phyloP scores from a whole-genome alignment of 2,888 invertebrate species.

The Amblyjoppa fuscipennis region DNA sequence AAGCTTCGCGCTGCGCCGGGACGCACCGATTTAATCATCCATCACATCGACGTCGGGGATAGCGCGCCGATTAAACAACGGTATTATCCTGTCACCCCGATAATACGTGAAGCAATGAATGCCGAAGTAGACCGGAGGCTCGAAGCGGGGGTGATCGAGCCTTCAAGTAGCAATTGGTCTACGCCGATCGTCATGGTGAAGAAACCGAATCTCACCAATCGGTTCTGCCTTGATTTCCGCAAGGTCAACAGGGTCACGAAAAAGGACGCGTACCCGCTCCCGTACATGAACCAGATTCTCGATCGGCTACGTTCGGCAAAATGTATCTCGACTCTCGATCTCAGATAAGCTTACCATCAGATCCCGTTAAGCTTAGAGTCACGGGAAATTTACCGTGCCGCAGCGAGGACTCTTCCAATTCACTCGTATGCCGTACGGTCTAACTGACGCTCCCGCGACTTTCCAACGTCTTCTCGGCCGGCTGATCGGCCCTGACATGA shows the following conservation, averaged over 20 bases:
- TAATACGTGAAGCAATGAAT: not conserved
- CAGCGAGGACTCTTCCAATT: conserved; percentile 74
- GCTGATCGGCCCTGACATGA: conserved; percentile 69
- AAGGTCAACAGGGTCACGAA: conserved; percentile 58
- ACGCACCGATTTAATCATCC: not conserved
- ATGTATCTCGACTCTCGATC: conserved; percentile 63
- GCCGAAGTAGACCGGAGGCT: conserved; percentile 10
- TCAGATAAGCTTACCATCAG: conserved; percentile 63
- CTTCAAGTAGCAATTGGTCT: not conserved
- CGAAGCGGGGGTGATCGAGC: not conserved
- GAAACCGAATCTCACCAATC: conserved; percentile 57
- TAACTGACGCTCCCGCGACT: conserved; percentile 73
- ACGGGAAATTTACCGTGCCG: conserved; percentile 73
- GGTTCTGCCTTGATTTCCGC: conserved; percentile 66
- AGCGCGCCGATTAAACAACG: conserved; percentile 30
- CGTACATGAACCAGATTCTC: conserved; percentile 58
- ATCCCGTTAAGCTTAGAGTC: conserved; percentile 61
- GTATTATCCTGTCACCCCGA: conserved; percentile 26
- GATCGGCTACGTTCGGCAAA: conserved; percentile 54
- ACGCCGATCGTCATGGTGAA: conserved; percentile 58
- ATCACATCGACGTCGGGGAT: conserved; percentile 27
- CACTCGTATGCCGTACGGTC: conserved; percentile 73
- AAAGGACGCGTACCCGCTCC: conserved; percentile 68
- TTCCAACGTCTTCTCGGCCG: conserved; percentile 75
- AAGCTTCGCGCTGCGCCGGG: not conserved